Evolutionary conservation across 2,113 vertebrate species (phyloP).

Genomic region (Neotoma lepida): DNA sequence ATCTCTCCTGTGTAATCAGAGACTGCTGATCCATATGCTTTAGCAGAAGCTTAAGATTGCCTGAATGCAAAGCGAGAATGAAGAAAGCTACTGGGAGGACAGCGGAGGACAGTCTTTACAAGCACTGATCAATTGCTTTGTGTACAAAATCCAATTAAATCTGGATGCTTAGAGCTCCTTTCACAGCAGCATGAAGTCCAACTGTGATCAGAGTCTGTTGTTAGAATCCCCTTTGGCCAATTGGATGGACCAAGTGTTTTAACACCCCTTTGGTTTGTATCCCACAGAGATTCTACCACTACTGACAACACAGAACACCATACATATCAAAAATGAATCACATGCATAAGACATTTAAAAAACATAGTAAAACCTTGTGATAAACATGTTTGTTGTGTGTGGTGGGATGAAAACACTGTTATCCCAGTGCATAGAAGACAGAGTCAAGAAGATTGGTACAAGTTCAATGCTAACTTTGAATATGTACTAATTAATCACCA

Average conservation of each 20-base stretch:
- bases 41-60: constrained; percentile 30
- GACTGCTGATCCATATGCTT: constrained; percentile 47
- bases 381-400: not conserved
- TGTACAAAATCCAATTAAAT: constrained; percentile 65
- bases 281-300: not conserved
- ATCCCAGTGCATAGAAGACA: not conserved
- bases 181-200: constrained; percentile 13
- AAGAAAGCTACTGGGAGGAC: constrained; percentile 27
- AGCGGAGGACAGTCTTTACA: constrained; percentile 57
- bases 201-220: not conserved
- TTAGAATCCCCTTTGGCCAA: not conserved
- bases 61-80: not conserved
- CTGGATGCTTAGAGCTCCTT: not conserved
- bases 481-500: not conserved
- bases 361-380: not conserved
- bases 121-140: constrained; percentile 62
- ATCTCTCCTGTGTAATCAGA: not conserved
- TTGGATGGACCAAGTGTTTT: constrained; percentile 22
- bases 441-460: not conserved
- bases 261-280: not conserved
- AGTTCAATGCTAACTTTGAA: not conserved
- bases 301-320: not conserved
- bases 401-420: not conserved
- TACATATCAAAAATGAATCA: not conserved
- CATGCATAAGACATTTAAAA: not conserved